phyloP scores from a whole-genome alignment of 2,797 vertebrate genomes.

The Vultur gryphus region DNA sequence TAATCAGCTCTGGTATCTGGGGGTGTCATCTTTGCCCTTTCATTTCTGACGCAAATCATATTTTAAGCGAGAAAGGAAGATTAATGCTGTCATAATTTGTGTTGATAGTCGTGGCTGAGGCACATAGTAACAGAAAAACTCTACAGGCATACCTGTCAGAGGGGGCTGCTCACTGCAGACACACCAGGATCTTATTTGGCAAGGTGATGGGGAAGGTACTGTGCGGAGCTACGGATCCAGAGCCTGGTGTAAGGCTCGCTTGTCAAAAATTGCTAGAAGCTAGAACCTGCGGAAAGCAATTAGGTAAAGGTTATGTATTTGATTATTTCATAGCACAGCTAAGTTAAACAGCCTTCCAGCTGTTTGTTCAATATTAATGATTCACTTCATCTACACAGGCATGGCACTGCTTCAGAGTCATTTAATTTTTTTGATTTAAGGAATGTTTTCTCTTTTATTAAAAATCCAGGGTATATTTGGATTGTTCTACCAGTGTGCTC shows the following conservation, averaged over 20 bases:
- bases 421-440: background rate
- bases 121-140: background rate
- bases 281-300: background rate
- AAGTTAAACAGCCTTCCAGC: background rate
- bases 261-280: background rate
- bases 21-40: background rate
- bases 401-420: background rate
- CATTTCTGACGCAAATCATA: background rate
- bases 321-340: background rate
- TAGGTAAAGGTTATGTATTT: background rate
- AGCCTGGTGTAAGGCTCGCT: background rate
- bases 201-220: background rate
- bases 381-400: background rate
- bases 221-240: background rate
- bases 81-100: background rate
- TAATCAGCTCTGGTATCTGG: background rate
- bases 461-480: background rate
- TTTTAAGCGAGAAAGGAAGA: background rate
- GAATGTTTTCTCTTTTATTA: background rate
- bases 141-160: rapidly evolving
- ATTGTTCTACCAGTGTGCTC: background rate
- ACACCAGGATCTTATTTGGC: background rate
- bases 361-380: background rate
- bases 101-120: background rate
- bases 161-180: too few species aligned